A percentile compares a stretch with the other conserved stretches of the same genome.
Evolutionary conservation across 2,888 invertebrate species (phyloP).

Genomic region (Thereva unica): DNA sequence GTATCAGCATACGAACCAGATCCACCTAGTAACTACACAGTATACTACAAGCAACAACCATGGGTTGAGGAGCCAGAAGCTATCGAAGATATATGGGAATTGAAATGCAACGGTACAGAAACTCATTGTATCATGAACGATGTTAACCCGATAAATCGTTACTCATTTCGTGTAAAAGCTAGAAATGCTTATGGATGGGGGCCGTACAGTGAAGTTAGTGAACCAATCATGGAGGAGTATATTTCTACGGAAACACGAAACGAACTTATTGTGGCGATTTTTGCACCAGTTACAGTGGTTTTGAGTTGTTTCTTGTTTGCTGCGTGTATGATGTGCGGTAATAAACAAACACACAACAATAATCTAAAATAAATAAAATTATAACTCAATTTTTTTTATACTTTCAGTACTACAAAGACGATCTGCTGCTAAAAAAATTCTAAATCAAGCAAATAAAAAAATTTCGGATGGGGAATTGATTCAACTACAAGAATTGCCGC

Average conservation of each 20-base stretch:
- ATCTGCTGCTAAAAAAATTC: slow-evolving; percentile 71
- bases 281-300: slow-evolving; percentile 63
- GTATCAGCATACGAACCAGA: slow-evolving; percentile 36
- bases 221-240: slow-evolving; percentile 58
- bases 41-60: slow-evolving; percentile 53
- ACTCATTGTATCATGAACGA: slow-evolving; percentile 80
- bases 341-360: slow-evolving; percentile 35
- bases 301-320: slow-evolving; percentile 52
- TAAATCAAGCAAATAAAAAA: slow-evolving; percentile 61
- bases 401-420: slow-evolving; percentile 67
- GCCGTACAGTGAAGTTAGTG: slow-evolving; percentile 70
- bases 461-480: slow-evolving; percentile 83
- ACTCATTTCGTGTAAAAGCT: slow-evolving; percentile 77
- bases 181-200: slow-evolving; percentile 83
- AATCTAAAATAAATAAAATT: background rate
- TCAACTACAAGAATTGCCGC: slow-evolving; percentile 79
- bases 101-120: slow-evolving; percentile 78
- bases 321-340: slow-evolving; percentile 51
- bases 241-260: slow-evolving; percentile 54
- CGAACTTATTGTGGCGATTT: slow-evolving; percentile 66
- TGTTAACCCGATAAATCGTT: slow-evolving; percentile 63
- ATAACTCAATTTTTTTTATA: slow-evolving; percentile 7
- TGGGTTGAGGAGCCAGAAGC: slow-evolving; percentile 64
- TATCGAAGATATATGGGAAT: slow-evolving; percentile 63
- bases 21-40: slow-evolving; percentile 55